Conservation (phyloP, 2,888 invertebrate species). For the Tiliacea aurago region DNA sequence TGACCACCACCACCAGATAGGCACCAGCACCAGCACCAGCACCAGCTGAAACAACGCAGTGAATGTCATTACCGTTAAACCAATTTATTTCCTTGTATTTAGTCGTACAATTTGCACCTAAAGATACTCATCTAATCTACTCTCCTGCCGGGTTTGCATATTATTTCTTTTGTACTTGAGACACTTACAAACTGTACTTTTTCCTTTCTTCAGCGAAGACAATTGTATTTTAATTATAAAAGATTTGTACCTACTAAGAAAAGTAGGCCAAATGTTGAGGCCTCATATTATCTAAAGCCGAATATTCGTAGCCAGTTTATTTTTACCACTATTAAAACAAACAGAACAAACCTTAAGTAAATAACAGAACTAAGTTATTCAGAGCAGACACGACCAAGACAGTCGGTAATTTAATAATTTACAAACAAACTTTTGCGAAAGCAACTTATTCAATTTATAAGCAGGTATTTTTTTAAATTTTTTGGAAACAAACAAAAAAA, state of each 20-base stretch:
- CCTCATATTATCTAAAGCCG: conserved; percentile 8
- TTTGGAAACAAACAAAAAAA: conserved; percentile 39
- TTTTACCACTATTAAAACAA: conserved; percentile 26
- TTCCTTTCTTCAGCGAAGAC: conserved; percentile 33
- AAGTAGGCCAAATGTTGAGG: conserved; percentile 3
- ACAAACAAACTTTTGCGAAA: conserved; percentile 29
- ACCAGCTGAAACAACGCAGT: conserved; percentile 26
- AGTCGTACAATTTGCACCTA: conserved; percentile 58
- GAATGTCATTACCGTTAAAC: conserved; percentile 38
- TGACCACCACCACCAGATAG: no score
- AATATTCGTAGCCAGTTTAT: conserved; percentile 15
- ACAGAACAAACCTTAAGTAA: conserved; percentile 1
- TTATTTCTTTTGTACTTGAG: conserved; percentile 51
- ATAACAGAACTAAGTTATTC: conserved; percentile 47
- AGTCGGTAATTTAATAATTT: conserved; percentile 52
- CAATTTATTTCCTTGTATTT: conserved; percentile 44
- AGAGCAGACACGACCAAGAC: conserved; percentile 28
- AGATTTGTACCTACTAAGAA: conserved; percentile 14
- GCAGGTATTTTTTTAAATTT: conserved; percentile 45
- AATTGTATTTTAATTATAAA: conserved; percentile 48
- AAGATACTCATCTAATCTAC: conserved; percentile 54
- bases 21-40: no score
- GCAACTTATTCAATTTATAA: conserved; percentile 46
- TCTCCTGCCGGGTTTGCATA: conserved; percentile 44
- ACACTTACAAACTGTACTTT: conserved; percentile 31